These are phyloP conservation scores for Piezodorus guildinii DNA, from an alignment of 1,140 invertebrate species.

Conservation along the genomic window DNA sequence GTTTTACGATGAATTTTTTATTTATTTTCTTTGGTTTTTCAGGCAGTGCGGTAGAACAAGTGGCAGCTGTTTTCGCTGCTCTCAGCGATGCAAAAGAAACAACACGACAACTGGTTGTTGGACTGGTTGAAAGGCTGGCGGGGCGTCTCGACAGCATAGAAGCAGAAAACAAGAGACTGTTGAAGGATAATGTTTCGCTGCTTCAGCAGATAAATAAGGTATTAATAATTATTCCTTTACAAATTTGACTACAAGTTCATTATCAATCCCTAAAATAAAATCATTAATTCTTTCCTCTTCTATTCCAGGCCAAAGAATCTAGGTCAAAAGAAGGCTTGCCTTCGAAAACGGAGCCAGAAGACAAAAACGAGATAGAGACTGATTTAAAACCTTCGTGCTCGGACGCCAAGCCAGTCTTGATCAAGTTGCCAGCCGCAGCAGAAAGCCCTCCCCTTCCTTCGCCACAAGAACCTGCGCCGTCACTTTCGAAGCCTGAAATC, in stretches of 20 bases:
- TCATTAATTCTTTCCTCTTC: neutral
- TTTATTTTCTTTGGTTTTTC: constrained; percentile 1
- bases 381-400: constrained; percentile 1
- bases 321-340: neutral
- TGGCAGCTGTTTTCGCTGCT: constrained; percentile 31
- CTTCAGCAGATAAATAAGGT: constrained; percentile 24
- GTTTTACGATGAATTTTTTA: no score
- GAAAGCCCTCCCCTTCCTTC: neutral
- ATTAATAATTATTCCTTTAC: neutral
- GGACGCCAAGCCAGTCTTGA: neutral
- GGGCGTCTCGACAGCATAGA: constrained; percentile 27
- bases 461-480: neutral
- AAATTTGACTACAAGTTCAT: neutral
- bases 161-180: constrained; percentile 25
- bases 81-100: constrained; percentile 32
- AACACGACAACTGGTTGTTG: constrained; percentile 30
- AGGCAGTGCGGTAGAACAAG: constrained; percentile 31
- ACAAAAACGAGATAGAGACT: constrained; percentile 12
- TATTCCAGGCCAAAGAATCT: constrained; percentile 6
- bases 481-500: neutral
- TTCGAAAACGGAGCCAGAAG: neutral
- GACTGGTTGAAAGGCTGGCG: constrained; percentile 30
- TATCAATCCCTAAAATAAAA: neutral
- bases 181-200: constrained; percentile 25
- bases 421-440: neutral